Conservation (phyloP, 2,888 invertebrate species). For the Helicoverpa assulta region DNA sequence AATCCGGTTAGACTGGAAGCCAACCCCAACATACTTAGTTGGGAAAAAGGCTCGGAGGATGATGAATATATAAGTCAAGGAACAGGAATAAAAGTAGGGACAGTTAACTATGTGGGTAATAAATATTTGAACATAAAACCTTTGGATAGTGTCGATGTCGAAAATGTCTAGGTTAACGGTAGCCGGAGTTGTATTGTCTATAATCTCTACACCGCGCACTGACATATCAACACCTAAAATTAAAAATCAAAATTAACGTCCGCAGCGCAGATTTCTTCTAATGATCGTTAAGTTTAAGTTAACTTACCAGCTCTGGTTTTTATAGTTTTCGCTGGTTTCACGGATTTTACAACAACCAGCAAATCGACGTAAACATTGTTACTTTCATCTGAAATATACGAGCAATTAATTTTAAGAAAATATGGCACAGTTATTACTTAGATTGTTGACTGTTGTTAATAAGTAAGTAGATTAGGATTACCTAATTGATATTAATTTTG, state of each 20-base stretch:
- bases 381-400: constrained; percentile 76
- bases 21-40: too few relatives aligned
- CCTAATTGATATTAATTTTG: too few relatives aligned
- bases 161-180: constrained; percentile 91
- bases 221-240: constrained; percentile 85
- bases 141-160: constrained; percentile 92
- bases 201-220: constrained; percentile 92
- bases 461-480: too few relatives aligned
- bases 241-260: background rate
- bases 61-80: too few relatives aligned
- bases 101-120: too few relatives aligned
- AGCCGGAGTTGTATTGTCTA: constrained; percentile 91
- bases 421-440: too few relatives aligned
- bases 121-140: constrained; percentile 73
- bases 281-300: background rate
- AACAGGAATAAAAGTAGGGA: too few relatives aligned
- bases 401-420: too few relatives aligned
- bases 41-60: too few relatives aligned
- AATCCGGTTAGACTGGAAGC: too few relatives aligned
- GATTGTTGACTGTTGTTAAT: too few relatives aligned
- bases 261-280: background rate
- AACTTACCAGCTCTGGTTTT: constrained; percentile 89
- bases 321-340: constrained; percentile 91
- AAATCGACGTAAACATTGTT: constrained; percentile 91
- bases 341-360: constrained; percentile 92